Conservation (phyloP, 2,797 vertebrate species). For the Adrianichthys oophorus region DNA sequence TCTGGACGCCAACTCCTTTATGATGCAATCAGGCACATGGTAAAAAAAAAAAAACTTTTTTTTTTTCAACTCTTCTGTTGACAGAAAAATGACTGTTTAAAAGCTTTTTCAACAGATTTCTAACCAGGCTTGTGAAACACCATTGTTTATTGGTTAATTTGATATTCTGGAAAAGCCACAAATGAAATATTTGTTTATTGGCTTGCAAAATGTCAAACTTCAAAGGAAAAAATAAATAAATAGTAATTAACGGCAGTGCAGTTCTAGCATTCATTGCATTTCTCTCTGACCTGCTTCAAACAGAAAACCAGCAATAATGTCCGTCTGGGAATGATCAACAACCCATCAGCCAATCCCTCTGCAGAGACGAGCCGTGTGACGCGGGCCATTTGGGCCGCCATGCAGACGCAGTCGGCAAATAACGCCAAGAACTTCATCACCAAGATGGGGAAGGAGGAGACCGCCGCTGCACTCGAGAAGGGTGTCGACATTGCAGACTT, state of each 20-base stretch:
- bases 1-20: slow-evolving; percentile 93
- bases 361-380: slow-evolving; percentile 77
- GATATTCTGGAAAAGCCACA: no score
- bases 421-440: slow-evolving; percentile 99
- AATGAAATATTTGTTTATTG: no score
- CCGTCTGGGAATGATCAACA: slow-evolving; percentile 92
- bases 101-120: no score
- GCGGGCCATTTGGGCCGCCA: slow-evolving; percentile 91
- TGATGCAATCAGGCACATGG: slow-evolving; percentile 96
- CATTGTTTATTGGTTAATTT: no score
- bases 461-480: slow-evolving; percentile 77
- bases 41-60: slow-evolving; percentile 52
- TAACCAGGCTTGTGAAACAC: no score
- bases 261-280: not conserved
- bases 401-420: slow-evolving; percentile 92
- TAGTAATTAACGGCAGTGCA: not conserved
- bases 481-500: slow-evolving; percentile 84
- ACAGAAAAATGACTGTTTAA: no score
- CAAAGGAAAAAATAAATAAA: no score
- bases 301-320: slow-evolving; percentile 97
- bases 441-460: slow-evolving; percentile 94
- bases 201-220: no score
- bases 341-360: slow-evolving; percentile 78
- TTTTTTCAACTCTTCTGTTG: not conserved
- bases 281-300: not conserved